Base-by-base conservation (phyloP, 2,888 invertebrate genomes). In the Rosalia funebris region DNA sequence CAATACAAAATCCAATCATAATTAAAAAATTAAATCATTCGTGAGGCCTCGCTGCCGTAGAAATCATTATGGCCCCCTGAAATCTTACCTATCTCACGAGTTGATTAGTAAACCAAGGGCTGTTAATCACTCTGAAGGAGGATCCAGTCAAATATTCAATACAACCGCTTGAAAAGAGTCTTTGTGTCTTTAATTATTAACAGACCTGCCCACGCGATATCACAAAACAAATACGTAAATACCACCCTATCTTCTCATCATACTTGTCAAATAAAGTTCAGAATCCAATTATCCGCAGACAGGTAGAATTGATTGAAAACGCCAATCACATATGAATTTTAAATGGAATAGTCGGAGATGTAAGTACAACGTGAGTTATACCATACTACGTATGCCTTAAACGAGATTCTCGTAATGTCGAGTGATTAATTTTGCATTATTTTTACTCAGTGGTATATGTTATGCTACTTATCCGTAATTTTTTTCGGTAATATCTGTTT, bases 221-320 rank as follows among this genome's bases (percentile, higher is more conserved):
- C 56, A 57, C 57, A 60, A 65, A 65, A 60, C 57, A 60, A 65
- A 62, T 62, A 62, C 47, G 56, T 62, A 60, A 45, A 55, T 58
- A 52, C 45, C 36, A 39, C 56, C 53, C 63, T 58, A 63, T 59
- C 66, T 61, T 57, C 61, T 48, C 58, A 62, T 64, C 64, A 60
- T 64, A 63, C 63, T 62, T 64, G 68, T 73, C 71, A 71, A 72
- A 72, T 74, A 72, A 74, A 72, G 71, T 72, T 73, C 71, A 66
- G 62, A 71, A 74, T 70, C 65, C 73, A 74, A 74, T 74, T 74
- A 74, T 71, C 66, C 66, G 58, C 54, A 62, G 74, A 72, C 70
- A 71, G 71, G 70, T 70, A 53, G 68, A 63, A 69, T 69, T 72
- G 72, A 74, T 74, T 74, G 71, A 72, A 72, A 73, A 73, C 64